Evolutionary conservation across 2,888 invertebrate species (phyloP).

Genomic region (Drosophila kuntzei): DNA sequence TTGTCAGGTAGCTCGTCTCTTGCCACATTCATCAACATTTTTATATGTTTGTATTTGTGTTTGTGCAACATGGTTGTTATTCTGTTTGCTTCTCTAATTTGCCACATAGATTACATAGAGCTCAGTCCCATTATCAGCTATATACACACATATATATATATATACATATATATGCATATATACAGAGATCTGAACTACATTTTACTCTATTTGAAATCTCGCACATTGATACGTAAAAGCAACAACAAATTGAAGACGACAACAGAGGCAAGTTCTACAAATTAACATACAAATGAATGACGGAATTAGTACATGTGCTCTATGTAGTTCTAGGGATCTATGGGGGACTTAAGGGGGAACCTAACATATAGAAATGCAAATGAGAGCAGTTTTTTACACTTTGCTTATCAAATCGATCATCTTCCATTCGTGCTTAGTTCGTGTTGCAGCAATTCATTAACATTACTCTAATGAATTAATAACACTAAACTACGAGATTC

Average conservation of each 20-base stretch:
- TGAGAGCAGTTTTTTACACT: slow-evolving; percentile 21
- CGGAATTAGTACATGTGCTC: slow-evolving; percentile 70
- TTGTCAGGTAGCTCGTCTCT: slow-evolving; percentile 28
- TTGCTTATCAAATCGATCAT: slow-evolving; percentile 44
- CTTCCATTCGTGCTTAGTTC: slow-evolving; percentile 5
- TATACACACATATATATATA: slow-evolving; percentile 12
- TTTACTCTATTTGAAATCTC: slow-evolving; percentile 78
- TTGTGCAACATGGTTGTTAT: slow-evolving; percentile 13
- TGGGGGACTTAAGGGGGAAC: slow-evolving; percentile 14
- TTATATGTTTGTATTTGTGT: slow-evolving; percentile 17
- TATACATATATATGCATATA: slow-evolving; percentile 22
- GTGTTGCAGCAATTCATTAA: slow-evolving; percentile 66
- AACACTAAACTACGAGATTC: slow-evolving; percentile 74
- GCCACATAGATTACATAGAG: slow-evolving; percentile 47
- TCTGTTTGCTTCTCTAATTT: slow-evolving; percentile 68
- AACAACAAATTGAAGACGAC: slow-evolving; percentile 50
- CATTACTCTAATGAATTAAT: slow-evolving; percentile 71
- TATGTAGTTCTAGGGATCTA: slow-evolving; percentile 14
- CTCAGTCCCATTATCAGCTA: slow-evolving; percentile 63
- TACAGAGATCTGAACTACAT: slow-evolving; percentile 67
- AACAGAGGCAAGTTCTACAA: slow-evolving; percentile 68
- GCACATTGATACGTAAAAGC: slow-evolving; percentile 74
- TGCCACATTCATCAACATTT: slow-evolving; percentile 12
- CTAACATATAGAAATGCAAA: slow-evolving; percentile 22
- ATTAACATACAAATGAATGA: slow-evolving; percentile 81